Base-by-base conservation (phyloP, 2,797 vertebrate species). In the Champsocephalus esox region DNA sequence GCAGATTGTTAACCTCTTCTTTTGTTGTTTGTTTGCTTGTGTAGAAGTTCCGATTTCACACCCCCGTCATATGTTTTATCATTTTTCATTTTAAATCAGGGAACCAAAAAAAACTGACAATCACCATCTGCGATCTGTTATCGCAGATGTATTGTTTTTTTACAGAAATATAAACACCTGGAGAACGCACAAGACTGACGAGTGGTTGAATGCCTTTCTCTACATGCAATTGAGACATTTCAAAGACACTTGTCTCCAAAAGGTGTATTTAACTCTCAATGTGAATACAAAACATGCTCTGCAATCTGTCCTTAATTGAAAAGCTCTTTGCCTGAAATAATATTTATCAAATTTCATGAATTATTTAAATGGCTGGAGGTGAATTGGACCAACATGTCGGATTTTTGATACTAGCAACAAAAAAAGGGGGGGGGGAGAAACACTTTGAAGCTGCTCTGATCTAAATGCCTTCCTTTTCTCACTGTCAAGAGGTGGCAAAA, bases 301-400 rank as follows among this genome's bases (percentile, higher is more conserved):
- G 71, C 79, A 82, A 74, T 84, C 78, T n/a, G 52, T 73, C 48
- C 70, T 88, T 93, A 89, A 93, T 87, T 92, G 87, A 92, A 92
- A 92, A 89, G 88, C 89, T 88, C 73, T 92, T 89, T 86, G 80
- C 75, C 61, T 73, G 60, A 90, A 92, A 93, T 86, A 81, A 87
- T 90, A 38, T 91, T 84, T 74, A 75, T 70, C 55, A 76, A 80
- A 88, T 85, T 67, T 85, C 75, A 88, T 92, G 87, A 93, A 93
- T 93, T 91, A 93, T 92, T 93, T 83, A 93, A 91, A 89, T 77
- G 79, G 81, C 83, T 76, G 73, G 57, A 70, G 79, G 49, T 73
- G 86, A 87, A 88, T 65, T 81, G 80, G 84, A 83, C 74, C 80
- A 83, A 81, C 81, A 78, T 77, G 83, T 86, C 43, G 13, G 83